phyloP scores from a whole-genome alignment of 2,113 vertebrate species.

The Oceanodroma tethys region DNA sequence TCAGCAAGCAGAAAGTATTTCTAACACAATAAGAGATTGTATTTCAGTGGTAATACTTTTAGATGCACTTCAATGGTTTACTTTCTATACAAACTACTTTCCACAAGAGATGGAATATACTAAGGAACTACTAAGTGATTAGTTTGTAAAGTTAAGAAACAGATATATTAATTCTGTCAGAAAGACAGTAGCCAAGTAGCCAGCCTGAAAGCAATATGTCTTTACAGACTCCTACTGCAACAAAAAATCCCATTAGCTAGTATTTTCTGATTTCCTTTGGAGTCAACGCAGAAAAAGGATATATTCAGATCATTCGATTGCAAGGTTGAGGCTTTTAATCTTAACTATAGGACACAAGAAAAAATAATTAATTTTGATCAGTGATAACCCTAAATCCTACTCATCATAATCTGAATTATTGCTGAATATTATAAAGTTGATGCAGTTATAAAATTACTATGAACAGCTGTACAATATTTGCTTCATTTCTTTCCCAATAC shows the following conservation, averaged over 20 bases:
- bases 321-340: background rate
- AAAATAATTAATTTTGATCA: background rate
- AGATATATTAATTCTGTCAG: background rate
- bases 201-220: background rate
- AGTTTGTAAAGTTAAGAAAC: background rate
- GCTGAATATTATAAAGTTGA: background rate
- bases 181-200: background rate
- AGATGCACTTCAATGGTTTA: background rate
- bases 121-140: background rate
- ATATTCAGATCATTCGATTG: background rate
- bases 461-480: background rate
- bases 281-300: background rate
- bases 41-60: background rate
- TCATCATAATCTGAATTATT: background rate
- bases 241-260: background rate
- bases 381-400: background rate
- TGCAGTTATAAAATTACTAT: background rate
- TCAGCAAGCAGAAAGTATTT: background rate
- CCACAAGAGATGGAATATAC: background rate
- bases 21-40: background rate
- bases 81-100: background rate
- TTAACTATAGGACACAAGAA: background rate
- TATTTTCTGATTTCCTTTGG: background rate
- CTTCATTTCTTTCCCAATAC: background rate
- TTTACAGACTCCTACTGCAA: background rate